Percentiles rank a stretch among this genome's conserved stretches.
Conservation (phyloP, 2,888 invertebrate species). For the Lampropteryx suffumata region DNA sequence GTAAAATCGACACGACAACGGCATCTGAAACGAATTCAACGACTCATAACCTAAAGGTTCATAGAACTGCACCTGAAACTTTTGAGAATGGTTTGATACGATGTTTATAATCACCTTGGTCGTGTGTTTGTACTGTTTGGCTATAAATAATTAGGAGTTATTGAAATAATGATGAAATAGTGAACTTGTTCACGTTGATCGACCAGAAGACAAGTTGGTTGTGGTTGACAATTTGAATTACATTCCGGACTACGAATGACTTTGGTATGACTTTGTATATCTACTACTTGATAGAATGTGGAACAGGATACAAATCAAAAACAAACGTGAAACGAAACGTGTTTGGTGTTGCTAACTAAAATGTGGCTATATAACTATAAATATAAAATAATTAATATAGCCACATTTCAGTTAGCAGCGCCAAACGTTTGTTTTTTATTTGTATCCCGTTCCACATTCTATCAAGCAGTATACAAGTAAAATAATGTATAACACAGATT, state of each 20-base stretch:
- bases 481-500: too few relatives aligned
- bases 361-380: too few relatives aligned
- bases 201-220: constrained; percentile 49
- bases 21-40: constrained; percentile 84
- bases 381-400: too few relatives aligned
- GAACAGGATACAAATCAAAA: too few relatives aligned
- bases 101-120: constrained; percentile 48
- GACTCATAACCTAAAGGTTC: constrained; percentile 62
- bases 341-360: too few relatives aligned
- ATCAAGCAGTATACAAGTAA: too few relatives aligned
- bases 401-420: too few relatives aligned
- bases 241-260: constrained; percentile 35
- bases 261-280: background rate
- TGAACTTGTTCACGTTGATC: constrained; percentile 74
- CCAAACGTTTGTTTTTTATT: too few relatives aligned
- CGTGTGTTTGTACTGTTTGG: constrained; percentile 40
- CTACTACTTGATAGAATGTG: too few relatives aligned
- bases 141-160: constrained; percentile 40
- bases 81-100: background rate
- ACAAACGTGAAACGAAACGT: too few relatives aligned
- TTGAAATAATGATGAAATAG: constrained; percentile 64
- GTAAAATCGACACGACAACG: constrained; percentile 97
- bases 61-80: constrained; percentile 13
- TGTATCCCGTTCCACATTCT: too few relatives aligned
- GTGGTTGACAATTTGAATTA: too few relatives aligned